These are phyloP conservation scores for Anthopleura sola DNA, from an alignment of 64 coral and sea anemone genomes.

Conservation along the genomic window DNA sequence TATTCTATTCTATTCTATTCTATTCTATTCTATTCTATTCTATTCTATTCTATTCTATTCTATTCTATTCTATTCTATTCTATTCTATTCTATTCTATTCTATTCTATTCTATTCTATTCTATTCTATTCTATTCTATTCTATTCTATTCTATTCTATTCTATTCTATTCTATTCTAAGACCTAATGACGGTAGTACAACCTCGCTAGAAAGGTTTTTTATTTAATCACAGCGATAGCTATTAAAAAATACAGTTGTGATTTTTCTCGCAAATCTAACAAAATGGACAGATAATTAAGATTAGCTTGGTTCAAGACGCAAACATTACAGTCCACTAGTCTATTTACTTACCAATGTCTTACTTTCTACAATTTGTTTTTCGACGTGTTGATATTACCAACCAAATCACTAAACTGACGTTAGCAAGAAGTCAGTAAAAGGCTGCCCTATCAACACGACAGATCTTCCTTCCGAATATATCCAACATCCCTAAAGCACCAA, in stretches of 20 bases:
- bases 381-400: neutral
- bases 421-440: constrained; percentile 2
- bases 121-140: neutral
- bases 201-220: no score
- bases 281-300: neutral
- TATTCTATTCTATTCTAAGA: no score
- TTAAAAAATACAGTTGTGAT: no score
- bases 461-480: neutral
- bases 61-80: no score
- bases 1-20: no score
- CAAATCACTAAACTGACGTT: neutral
- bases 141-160: no score
- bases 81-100: neutral
- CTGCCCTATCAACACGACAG: neutral
- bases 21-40: no score
- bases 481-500: neutral
- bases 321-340: neutral
- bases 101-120: neutral
- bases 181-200: no score
- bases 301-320: neutral
- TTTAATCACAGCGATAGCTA: no score
- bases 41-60: no score
- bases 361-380: neutral
- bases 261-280: no score
- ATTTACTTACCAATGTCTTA: neutral